Percentiles rank a stretch among this genome's conserved stretches.
Conservation (phyloP, 2,888 invertebrate genomes). For the Microdon myrmicae region DNA sequence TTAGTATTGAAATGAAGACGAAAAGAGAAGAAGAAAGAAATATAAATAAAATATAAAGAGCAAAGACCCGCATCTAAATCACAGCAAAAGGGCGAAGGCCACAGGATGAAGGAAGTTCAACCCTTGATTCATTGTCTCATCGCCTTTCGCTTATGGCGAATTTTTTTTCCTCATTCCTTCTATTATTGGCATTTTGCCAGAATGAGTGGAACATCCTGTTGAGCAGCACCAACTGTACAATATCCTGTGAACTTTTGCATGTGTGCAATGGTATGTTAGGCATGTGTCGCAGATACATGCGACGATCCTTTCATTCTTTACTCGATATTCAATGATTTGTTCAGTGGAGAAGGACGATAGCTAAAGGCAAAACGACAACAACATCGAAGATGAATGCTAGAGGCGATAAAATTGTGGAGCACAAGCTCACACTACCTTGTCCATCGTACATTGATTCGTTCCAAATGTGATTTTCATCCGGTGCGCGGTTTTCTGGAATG, state of each 20-base stretch:
- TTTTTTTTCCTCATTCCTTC: conserved; percentile 2
- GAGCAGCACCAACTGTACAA: conserved; percentile 25
- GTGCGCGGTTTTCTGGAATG: no score
- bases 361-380: conserved; percentile 40
- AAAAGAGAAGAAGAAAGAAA: neutral
- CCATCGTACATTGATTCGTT: conserved; percentile 37
- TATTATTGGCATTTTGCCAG: conserved; percentile 44
- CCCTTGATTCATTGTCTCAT: conserved; percentile 46
- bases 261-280: conserved; percentile 4
- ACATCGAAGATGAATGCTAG: no score
- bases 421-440: conserved; percentile 36
- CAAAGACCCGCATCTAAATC: no score
- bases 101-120: conserved; percentile 10
- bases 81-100: no score
- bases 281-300: conserved; percentile 9
- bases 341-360: conserved; percentile 46
- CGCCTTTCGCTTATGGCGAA: neutral
- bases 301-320: conserved; percentile 48
- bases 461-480: conserved; percentile 43
- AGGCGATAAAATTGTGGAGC: conserved; percentile 10
- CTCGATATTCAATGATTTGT: conserved; percentile 52
- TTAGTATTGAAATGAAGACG: neutral
- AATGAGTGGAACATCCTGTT: conserved; percentile 49
- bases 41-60: neutral
- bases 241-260: conserved; percentile 26